Conservation (phyloP, 2,797 vertebrate genomes). For the Rhinichthys osculus region DNA sequence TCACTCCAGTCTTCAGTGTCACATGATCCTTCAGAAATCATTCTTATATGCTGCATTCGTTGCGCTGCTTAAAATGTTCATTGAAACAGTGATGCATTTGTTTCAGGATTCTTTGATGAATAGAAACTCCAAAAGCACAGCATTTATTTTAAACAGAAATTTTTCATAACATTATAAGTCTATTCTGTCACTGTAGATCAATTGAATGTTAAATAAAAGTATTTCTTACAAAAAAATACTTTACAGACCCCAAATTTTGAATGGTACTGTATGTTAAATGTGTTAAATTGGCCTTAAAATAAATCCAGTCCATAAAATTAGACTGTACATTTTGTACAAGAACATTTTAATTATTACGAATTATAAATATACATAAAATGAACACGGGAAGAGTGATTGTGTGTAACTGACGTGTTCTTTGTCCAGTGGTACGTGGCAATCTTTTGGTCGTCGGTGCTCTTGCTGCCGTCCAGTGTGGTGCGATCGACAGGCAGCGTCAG, state of each 20-base stretch:
- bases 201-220: neutral
- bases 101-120: neutral
- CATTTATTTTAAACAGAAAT: neutral
- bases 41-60: neutral
- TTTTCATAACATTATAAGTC: neutral
- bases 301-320: neutral
- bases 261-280: neutral
- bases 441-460: slow-evolving; percentile 95
- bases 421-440: slow-evolving; percentile 91
- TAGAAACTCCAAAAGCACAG: neutral
- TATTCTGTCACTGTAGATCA: neutral
- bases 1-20: neutral
- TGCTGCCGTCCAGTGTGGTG: slow-evolving; percentile 93
- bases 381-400: neutral
- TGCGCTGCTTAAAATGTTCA: neutral
- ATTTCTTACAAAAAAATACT: neutral
- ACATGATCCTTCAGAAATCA: neutral
- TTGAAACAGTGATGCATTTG: neutral
- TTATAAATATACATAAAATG: neutral
- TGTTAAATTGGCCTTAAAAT: neutral
- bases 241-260: neutral
- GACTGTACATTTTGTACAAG: neutral
- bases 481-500: slow-evolving; percentile 93
- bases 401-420: slow-evolving; percentile 82
- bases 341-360: neutral